These are phyloP conservation scores for Dipodomys merriami DNA, from an alignment of 2,113 vertebrate species.

Conservation along the genomic window DNA sequence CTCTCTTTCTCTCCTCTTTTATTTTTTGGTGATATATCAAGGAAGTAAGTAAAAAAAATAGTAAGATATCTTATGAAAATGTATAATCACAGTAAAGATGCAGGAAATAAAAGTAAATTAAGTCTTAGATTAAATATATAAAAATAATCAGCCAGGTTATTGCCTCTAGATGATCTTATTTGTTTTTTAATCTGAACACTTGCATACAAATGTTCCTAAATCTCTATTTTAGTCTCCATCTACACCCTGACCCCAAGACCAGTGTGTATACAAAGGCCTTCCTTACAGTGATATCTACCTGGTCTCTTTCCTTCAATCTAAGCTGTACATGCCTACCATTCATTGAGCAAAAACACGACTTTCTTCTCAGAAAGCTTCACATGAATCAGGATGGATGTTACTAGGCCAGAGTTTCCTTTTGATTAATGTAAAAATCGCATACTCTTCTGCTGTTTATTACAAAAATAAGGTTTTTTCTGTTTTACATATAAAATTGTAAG, in stretches of 20 bases:
- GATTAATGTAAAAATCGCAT: background rate
- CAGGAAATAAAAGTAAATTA: constrained; percentile 13
- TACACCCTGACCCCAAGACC: background rate
- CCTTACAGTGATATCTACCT: background rate
- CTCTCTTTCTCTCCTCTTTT: background rate
- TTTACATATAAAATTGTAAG: constrained; percentile 21
- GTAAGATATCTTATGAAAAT: background rate
- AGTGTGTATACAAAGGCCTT: background rate
- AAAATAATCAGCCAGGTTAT: constrained; percentile 5
- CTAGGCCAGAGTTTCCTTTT: background rate
- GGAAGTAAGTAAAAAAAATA: background rate
- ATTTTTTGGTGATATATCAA: constrained; percentile 13
- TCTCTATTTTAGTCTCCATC: background rate
- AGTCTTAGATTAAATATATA: constrained; percentile 18
- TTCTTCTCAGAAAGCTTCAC: background rate
- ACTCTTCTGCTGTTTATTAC: background rate
- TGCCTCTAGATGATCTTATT: background rate
- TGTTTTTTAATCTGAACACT: background rate
- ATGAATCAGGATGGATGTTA: background rate
- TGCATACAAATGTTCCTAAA: background rate
- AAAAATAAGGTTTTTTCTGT: background rate
- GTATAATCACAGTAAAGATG: background rate
- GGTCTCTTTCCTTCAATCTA: background rate
- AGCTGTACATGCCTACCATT: too few relatives aligned
- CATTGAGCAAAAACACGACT: background rate